Base-by-base conservation (phyloP, 37 sponge, comb jelly and placozoan species). In the Dysidea cf. avara region DNA sequence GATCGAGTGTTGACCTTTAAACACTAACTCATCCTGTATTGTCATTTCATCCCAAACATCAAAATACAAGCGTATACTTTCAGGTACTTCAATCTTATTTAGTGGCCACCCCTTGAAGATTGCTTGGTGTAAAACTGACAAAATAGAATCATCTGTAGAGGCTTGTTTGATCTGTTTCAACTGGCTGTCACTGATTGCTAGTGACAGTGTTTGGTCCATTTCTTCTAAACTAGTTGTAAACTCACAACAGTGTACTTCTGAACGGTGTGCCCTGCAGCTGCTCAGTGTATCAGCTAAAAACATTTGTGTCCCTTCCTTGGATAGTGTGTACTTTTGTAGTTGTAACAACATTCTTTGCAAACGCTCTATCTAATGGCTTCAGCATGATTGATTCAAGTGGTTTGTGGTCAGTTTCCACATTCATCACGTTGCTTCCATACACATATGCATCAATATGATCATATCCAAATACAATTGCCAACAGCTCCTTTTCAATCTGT, bases 391-490 rank as follows among this genome's bases (percentile, higher is more conserved):
- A 30, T 29, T 43, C 74, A 13, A 86, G 60, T 16, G 83, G 83
- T 54, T 82, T 50, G 59, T 81, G 82, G 59, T 82, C 75, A 1
- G 76, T 73, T 30, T 82, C 76, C 13, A 82, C 51, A 16, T 68
- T 1, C 1, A 82, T 68, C 3, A 24, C 39, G 2, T 68, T 47
- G 43, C 75, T 37, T 17, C 83, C 83, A 60, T 74, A 82, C 31
- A 74, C 22, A n/a, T 82, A 82, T 0, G 57, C 51, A 0, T 75
- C 69, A 59, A 82, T 74, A 74, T 75, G 75, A 7, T 82, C 69
- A 68, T 75, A 81, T 2, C 58, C 82, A 40, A 66, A 81, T 22
- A 81, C 74, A 12, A 81, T 81, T 39, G 82, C 82, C 7, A 82
- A 53, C 29, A 82, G 52, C 63, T 82, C 76, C 53, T 82, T 82